Conservation (phyloP, 2,888 invertebrate genomes). For the Rhagonycha lutea region DNA sequence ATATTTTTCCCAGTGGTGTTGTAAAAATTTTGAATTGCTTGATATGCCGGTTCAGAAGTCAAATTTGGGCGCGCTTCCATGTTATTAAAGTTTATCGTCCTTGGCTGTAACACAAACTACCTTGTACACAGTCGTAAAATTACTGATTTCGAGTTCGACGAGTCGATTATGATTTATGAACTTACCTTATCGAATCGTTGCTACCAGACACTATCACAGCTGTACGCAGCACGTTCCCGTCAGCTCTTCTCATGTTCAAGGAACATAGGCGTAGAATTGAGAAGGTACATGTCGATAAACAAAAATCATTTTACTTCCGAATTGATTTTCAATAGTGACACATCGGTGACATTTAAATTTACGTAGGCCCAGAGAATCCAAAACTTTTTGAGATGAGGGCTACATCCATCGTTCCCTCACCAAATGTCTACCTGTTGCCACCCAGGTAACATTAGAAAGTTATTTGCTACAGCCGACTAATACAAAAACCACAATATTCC, state of each 20-base stretch:
- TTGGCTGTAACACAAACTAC: not conserved
- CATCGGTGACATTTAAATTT: no score
- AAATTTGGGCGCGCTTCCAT: constrained; percentile 62
- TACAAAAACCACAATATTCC: no score
- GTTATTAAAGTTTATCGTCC: not conserved
- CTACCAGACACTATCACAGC: not conserved
- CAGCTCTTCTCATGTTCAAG: not conserved
- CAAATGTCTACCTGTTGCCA: no score
- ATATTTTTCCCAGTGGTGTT: constrained; percentile 72
- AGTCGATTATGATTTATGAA: not conserved
- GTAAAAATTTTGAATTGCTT: constrained; percentile 76
- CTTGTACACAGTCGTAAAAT: not conserved
- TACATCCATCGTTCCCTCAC: no score
- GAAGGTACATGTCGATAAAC: not conserved
- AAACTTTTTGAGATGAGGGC: no score
- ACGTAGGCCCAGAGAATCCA: no score
- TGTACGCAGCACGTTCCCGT: not conserved
- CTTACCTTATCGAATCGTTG: not conserved
- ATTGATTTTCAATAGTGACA: not conserved
- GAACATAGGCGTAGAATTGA: not conserved
- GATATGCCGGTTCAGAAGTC: constrained; percentile 71
- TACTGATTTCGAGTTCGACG: not conserved
- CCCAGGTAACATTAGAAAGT: no score
- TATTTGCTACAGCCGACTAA: no score
- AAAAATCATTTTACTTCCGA: not conserved